Conservation (phyloP, 2,797 vertebrate species). For the Salmo trutta region DNA sequence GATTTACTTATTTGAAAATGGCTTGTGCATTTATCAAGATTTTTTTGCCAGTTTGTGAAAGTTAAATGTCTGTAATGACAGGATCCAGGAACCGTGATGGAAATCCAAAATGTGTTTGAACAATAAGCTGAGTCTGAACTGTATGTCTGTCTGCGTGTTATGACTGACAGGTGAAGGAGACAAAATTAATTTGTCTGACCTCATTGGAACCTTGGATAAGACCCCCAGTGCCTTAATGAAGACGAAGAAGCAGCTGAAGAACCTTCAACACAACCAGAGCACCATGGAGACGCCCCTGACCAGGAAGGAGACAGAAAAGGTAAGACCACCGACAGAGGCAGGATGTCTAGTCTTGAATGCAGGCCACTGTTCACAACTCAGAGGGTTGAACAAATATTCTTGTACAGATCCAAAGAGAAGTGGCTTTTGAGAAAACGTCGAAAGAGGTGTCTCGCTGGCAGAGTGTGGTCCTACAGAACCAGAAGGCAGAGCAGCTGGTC, state of each 20-base stretch:
- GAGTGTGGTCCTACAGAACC: constrained; percentile 80
- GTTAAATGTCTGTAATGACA: neutral
- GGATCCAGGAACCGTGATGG: neutral
- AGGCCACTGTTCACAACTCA: neutral
- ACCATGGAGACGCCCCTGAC: constrained; percentile 83
- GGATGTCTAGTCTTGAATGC: neutral
- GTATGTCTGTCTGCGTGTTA: neutral
- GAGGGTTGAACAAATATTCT: neutral
- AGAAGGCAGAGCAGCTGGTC: constrained; percentile 82
- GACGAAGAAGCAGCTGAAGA: constrained; percentile 81
- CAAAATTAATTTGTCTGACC: constrained; percentile 82
- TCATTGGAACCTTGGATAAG: constrained; percentile 74
- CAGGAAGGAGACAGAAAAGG: constrained; percentile 80
- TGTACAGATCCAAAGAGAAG: constrained; percentile 83
- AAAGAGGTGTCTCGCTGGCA: constrained; percentile 83
- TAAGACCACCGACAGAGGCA: constrained; percentile 29
- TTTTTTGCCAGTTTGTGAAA: neutral
- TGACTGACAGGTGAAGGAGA: constrained; percentile 73
- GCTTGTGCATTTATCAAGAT: neutral
- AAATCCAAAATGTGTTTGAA: neutral
- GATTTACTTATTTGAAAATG: neutral
- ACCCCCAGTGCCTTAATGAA: constrained; percentile 59
- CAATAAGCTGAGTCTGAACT: neutral
- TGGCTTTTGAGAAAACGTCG: constrained; percentile 80
- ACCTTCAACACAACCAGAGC: constrained; percentile 64